Conservation (phyloP, 2,888 invertebrate species). For the Thelaira solivaga region DNA sequence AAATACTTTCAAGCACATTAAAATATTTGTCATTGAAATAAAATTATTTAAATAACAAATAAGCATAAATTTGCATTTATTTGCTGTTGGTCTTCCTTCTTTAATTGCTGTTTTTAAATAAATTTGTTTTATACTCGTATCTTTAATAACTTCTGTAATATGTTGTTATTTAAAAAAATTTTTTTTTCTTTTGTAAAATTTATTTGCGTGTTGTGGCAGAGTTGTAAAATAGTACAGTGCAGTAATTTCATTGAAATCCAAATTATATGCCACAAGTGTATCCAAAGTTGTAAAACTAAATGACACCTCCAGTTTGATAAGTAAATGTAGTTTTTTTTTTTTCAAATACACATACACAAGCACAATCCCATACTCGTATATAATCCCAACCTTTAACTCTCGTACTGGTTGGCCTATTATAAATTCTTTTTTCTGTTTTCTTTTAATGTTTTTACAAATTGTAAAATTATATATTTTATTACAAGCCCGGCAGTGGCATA, state of each 20-base stretch:
- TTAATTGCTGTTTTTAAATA: too few relatives aligned
- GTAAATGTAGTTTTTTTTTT: conserved; percentile 38
- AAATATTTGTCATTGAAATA: too few relatives aligned
- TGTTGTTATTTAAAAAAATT: too few relatives aligned
- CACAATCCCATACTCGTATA: conserved; percentile 18
- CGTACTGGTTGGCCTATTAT: neutral
- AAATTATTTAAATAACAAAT: too few relatives aligned
- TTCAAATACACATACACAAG: too few relatives aligned
- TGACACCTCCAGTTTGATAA: conserved; percentile 48
- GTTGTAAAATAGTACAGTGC: neutral
- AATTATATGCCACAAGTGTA: conserved; percentile 41
- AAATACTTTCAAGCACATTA: too few relatives aligned
- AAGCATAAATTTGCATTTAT: too few relatives aligned
- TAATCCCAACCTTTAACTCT: neutral
- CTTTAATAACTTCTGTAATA: too few relatives aligned
- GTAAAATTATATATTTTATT: conserved; percentile 48
- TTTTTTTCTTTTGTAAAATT: neutral
- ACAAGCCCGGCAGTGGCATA: neutral
- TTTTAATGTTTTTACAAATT: conserved; percentile 43
- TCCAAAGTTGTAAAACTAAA: conserved; percentile 41
- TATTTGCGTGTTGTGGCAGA: conserved; percentile 24
- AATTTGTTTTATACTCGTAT: neutral
- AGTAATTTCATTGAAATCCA: conserved; percentile 35
- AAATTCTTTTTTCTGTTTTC: neutral
- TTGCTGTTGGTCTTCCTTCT: too few relatives aligned